phyloP scores from a whole-genome alignment of 2,113 vertebrate species.

The Felis chaus region DNA sequence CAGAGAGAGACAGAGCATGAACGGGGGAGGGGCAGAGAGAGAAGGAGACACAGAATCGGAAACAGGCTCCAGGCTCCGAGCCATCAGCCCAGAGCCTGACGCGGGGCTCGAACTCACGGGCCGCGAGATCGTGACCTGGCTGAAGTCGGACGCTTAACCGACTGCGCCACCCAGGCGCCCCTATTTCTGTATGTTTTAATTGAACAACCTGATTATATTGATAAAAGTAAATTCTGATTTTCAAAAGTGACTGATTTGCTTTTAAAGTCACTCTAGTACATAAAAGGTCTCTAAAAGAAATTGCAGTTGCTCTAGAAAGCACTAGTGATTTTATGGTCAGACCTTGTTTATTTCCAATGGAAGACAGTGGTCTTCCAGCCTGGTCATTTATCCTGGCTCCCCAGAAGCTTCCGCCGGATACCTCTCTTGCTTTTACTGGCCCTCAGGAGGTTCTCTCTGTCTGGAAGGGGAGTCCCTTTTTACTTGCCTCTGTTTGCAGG shows the following conservation, averaged over 20 bases:
- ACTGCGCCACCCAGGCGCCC: no score
- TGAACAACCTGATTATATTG: neutral
- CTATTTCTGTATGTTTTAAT: neutral
- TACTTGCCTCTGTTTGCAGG: neutral
- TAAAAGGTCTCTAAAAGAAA: neutral
- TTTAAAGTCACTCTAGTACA: neutral
- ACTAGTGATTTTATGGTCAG: neutral
- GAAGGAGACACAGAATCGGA: no score
- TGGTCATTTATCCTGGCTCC: neutral
- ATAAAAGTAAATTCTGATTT: neutral
- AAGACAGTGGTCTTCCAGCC: neutral
- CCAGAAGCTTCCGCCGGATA: neutral
- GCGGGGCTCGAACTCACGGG: no score
- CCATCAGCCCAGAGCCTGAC: no score
- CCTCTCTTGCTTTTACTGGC: neutral
- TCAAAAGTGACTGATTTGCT: neutral
- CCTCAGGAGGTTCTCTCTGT: neutral
- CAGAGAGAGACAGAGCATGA: no score
- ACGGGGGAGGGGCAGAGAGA: no score
- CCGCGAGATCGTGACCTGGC: no score
- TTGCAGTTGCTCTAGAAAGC: neutral
- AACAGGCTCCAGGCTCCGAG: no score
- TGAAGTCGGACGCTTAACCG: no score
- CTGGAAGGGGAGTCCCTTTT: neutral
- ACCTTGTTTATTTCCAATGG: neutral